phyloP scores from a whole-genome alignment of 2,113 vertebrate genomes.

The Prochilodus magdalenae region DNA sequence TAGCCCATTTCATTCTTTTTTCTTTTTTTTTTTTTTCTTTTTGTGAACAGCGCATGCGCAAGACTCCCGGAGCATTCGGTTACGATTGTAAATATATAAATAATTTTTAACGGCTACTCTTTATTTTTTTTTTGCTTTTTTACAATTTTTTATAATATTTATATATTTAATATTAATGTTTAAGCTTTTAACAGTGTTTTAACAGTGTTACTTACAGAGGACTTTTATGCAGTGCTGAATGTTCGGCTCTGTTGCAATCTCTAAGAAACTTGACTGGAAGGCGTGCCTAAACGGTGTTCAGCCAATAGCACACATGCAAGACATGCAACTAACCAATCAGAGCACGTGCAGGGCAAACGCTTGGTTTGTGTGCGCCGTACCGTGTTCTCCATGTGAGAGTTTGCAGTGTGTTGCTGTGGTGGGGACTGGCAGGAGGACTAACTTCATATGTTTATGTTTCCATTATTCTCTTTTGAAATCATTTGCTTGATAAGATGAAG shows the following conservation, averaged over 20 bases:
- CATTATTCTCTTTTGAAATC: background rate
- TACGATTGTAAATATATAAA: background rate
- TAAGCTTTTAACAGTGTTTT: too few relatives aligned
- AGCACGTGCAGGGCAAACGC: background rate
- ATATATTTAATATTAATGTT: too few relatives aligned
- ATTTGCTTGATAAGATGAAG: constrained; percentile 33
- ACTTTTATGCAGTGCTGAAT: background rate
- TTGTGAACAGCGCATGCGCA: constrained; percentile 34
- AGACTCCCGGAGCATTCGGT: background rate
- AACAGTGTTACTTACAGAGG: too few relatives aligned
- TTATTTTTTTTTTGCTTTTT: too few relatives aligned
- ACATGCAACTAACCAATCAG: constrained; percentile 6
- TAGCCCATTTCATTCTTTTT: background rate
- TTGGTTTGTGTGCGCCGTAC: background rate
- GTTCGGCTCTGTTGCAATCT: background rate
- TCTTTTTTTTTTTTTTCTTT: background rate
- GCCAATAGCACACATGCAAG: background rate
- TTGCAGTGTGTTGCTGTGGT: background rate
- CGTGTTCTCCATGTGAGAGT: constrained; percentile 48
- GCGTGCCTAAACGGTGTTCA: background rate
- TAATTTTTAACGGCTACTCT: background rate
- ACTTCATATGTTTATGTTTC: background rate
- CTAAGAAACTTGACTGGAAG: constrained; percentile 39
- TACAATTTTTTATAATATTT: too few relatives aligned
- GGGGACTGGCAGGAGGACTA: background rate